Evolutionary conservation across 2,113 vertebrate species (phyloP).

Genomic region (Phodopus roborovskii): DNA sequence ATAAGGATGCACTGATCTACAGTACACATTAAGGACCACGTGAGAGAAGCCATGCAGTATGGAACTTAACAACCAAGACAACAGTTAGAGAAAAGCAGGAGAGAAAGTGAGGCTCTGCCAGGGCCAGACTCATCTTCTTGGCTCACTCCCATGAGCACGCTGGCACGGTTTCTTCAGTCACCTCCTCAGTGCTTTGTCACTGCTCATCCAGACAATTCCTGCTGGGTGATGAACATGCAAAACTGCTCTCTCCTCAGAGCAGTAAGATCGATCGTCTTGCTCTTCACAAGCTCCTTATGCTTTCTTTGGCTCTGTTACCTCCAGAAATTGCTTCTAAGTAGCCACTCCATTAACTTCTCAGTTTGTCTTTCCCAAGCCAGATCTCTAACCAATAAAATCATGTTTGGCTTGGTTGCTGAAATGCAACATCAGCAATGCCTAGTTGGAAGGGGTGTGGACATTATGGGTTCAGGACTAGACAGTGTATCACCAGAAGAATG

Average conservation of each 20-base stretch:
- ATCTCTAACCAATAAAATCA: slow-evolving; percentile 58
- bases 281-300: neutral
- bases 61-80: neutral
- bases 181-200: slow-evolving; percentile 1
- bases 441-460: neutral
- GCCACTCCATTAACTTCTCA: slow-evolving; percentile 55
- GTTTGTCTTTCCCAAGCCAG: slow-evolving; percentile 55
- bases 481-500: neutral
- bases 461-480: slow-evolving; percentile 30
- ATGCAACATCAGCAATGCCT: neutral
- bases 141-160: neutral
- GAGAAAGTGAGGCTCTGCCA: neutral
- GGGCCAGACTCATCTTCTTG: neutral
- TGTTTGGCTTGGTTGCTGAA: slow-evolving; percentile 43
- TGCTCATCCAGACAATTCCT: slow-evolving; percentile 25
- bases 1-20: neutral
- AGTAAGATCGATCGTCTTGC: slow-evolving; percentile 6
- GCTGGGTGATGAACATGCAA: neutral
- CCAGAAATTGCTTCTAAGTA: slow-evolving; percentile 47
- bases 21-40: neutral
- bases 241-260: slow-evolving; percentile 9
- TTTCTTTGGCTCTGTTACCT: slow-evolving; percentile 41
- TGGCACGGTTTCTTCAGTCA: slow-evolving; percentile 15
- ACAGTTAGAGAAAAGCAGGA: neutral
- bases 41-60: neutral